Evolutionary conservation across 2,888 invertebrate genomes (phyloP), one percentile per base, ranked within the genome.

Genomic region (Metalampra italica): DNA sequence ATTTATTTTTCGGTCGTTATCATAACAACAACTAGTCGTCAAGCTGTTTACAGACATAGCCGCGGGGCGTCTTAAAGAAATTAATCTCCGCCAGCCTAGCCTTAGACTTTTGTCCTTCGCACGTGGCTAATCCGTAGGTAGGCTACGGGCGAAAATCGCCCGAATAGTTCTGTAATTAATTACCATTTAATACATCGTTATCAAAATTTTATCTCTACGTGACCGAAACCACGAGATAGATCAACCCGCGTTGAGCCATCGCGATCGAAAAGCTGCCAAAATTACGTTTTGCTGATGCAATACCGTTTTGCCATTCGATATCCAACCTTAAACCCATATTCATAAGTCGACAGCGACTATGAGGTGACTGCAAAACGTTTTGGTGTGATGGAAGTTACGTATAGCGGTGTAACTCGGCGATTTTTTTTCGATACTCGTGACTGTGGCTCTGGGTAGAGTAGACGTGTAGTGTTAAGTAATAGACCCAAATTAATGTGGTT

Each of bases 161-260:
- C n/a, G 15, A 39, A 36, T 46, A 36, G 39, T 45, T 29, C 14
- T 49, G n/a, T n/a, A 51, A 54, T 53, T 54, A 59, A 49, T 49
- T 32, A 44, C 15, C n/a, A n/a, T 11, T 34, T 1, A 44, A 44
- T 41, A 30, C 44, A 41, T 36, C 32, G 13, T 68, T 77, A 78
- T 78, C 75, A 36, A 30, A 9, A 9, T 43, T 29, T 74, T 75
- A 78, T 78, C 78, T 62, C 47, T 79, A 80, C 79, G 79, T 80
- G 79, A 80, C 78, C 44, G 45, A 54, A 45, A 43, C 49, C 75
- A 76, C 70, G 70, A 62, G 72, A 75, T 59, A 57, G 13, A 15
- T 39, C 39, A 13, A 39, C 32, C 30, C 22, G 8, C n/a, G 15
- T n/a, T 37, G 36, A 39, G 37, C 37, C 41, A 12, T 42, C 50